phyloP scores from a whole-genome alignment of 64 coral and sea anemone species.

The Platygyra sinensis region DNA sequence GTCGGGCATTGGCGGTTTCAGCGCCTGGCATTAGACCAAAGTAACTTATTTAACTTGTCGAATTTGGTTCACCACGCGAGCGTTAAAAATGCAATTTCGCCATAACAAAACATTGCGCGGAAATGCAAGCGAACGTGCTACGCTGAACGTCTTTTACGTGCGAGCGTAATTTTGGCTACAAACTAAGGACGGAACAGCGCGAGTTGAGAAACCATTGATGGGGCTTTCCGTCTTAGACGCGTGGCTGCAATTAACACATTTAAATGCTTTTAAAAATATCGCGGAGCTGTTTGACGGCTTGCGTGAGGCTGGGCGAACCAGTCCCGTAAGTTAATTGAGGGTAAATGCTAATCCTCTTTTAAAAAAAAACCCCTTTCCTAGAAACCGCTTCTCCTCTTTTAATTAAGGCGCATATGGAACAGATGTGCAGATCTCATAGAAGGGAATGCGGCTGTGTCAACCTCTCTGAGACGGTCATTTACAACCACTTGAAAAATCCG shows the following conservation, averaged over 20 bases:
- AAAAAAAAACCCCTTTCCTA: not conserved
- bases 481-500: conserved; percentile 5
- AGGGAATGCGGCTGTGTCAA: not conserved
- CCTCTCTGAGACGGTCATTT: not conserved
- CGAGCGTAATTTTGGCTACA: not conserved
- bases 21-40: not conserved
- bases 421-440: not conserved
- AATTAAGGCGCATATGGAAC: not conserved
- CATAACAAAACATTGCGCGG: not conserved
- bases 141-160: not conserved
- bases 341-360: conserved; percentile 9
- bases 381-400: not conserved
- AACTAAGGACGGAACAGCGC: not conserved
- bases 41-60: not conserved
- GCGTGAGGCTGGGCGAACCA: not conserved
- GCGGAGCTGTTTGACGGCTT: not conserved
- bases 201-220: conserved; percentile 11
- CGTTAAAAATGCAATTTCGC: not conserved
- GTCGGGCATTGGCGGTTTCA: not conserved
- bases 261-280: conserved; percentile 42
- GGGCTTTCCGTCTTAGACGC: conserved; percentile 22
- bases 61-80: not conserved
- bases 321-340: not conserved
- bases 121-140: not conserved
- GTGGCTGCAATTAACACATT: conserved; percentile 53